A percentile compares a stretch with the other conserved stretches of the same genome.
Evolutionary conservation across 2,888 invertebrate species (phyloP).

Genomic region (Orthonychiurus folsomi): DNA sequence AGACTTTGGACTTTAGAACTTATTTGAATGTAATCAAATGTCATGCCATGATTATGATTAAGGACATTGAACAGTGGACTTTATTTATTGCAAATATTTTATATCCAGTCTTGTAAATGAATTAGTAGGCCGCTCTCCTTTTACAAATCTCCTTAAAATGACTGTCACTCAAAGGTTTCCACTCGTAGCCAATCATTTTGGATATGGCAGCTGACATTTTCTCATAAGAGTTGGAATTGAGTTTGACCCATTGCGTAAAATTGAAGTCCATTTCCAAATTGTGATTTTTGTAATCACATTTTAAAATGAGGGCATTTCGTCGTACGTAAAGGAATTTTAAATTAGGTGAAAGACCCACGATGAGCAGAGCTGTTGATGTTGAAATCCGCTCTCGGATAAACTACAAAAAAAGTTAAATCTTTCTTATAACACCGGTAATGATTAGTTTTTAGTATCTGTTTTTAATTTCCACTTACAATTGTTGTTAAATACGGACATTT

Average conservation of each 20-base stretch:
- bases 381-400: constrained; percentile 66
- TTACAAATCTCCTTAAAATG: constrained; percentile 49
- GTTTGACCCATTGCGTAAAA: constrained; percentile 58
- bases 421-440: constrained; percentile 1
- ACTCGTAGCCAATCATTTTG: constrained; percentile 54
- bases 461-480: constrained; percentile 51
- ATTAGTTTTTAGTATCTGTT: neutral
- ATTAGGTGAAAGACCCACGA: constrained; percentile 57
- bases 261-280: constrained; percentile 55
- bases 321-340: constrained; percentile 57
- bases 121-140: constrained; percentile 23
- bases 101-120: neutral
- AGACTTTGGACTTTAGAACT: neutral
- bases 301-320: constrained; percentile 60
- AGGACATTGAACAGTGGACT: neutral
- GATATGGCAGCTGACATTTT: constrained; percentile 60
- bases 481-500: constrained; percentile 60
- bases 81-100: neutral
- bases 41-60: neutral
- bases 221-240: constrained; percentile 56
- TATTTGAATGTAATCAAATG: neutral
- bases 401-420: constrained; percentile 45
- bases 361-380: constrained; percentile 62
- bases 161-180: constrained; percentile 59
- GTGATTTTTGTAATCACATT: constrained; percentile 49